Conservation (phyloP, 92 coral and sea anemone genomes). For the Bergia sp. region DNA sequence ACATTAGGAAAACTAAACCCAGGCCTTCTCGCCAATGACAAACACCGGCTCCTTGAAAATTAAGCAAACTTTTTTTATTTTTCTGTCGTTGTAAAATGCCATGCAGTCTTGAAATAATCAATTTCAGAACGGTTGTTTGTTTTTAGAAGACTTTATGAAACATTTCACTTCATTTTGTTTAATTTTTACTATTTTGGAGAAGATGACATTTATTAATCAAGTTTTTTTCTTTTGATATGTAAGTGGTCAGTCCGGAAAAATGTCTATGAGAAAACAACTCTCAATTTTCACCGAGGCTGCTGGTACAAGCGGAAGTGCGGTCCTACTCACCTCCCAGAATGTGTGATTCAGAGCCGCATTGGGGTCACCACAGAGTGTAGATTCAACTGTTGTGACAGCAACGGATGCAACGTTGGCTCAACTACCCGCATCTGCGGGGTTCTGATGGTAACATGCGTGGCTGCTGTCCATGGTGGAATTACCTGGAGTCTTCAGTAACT, state of each 20-base stretch:
- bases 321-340: not conserved
- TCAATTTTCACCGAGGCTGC: slow-evolving; percentile 7
- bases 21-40: too few relatives aligned
- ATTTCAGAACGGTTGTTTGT: too few relatives aligned
- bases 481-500: not conserved
- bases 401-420: slow-evolving; percentile 6
- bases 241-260: slow-evolving; percentile 13
- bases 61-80: too few relatives aligned
- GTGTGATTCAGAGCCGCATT: not conserved
- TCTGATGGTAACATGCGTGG: slow-evolving; percentile 16
- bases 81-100: too few relatives aligned
- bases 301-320: slow-evolving; percentile 28
- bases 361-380: slow-evolving; percentile 6
- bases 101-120: too few relatives aligned
- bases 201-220: not conserved
- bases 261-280: not conserved
- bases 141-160: not conserved
- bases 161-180: not conserved
- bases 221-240: not conserved
- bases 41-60: too few relatives aligned
- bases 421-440: not conserved
- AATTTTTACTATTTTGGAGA: not conserved
- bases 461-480: not conserved
- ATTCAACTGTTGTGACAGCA: slow-evolving; percentile 14
- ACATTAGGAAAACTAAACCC: too few relatives aligned